phyloP scores from a whole-genome alignment of 2,797 vertebrate species.

The Cirrhinus molitorella region DNA sequence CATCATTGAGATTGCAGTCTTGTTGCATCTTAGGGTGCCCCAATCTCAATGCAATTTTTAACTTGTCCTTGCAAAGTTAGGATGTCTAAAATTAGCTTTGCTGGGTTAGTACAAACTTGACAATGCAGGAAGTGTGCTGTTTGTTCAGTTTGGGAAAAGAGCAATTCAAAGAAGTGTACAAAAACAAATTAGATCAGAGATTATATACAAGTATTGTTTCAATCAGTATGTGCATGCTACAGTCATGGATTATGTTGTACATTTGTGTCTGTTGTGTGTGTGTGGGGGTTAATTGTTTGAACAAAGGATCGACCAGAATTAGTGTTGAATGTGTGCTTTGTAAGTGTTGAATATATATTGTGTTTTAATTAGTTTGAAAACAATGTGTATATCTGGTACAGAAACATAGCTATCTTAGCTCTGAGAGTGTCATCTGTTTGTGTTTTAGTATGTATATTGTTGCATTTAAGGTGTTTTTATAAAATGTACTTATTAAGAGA shows the following conservation, averaged over 20 bases:
- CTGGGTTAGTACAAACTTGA: slow-evolving; percentile 28
- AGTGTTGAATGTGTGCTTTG: slow-evolving; percentile 25
- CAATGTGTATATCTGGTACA: slow-evolving; percentile 47
- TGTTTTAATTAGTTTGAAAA: slow-evolving; percentile 43
- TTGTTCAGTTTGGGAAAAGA: not conserved
- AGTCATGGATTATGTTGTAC: slow-evolving; percentile 37
- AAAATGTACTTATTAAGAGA: slow-evolving; percentile 49
- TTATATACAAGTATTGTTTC: slow-evolving; percentile 47
- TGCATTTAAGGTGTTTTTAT: slow-evolving; percentile 50
- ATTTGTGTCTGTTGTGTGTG: slow-evolving; percentile 32
- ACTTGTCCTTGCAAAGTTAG: slow-evolving; percentile 19
- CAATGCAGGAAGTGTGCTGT: slow-evolving; percentile 9
- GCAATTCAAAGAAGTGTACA: not conserved
- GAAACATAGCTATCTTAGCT: slow-evolving; percentile 28
- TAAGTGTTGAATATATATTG: slow-evolving; percentile 33
- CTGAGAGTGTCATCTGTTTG: slow-evolving; percentile 27
- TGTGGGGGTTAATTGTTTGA: slow-evolving; percentile 37
- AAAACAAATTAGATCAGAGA: slow-evolving; percentile 40
- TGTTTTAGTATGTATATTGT: slow-evolving; percentile 31
- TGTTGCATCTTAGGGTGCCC: slow-evolving; percentile 10
- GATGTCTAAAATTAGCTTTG: slow-evolving; percentile 33
- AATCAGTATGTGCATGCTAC: slow-evolving; percentile 38
- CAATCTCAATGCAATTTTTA: slow-evolving; percentile 22
- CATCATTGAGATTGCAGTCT: not conserved
- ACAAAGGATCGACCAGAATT: slow-evolving; percentile 21